phyloP scores from a whole-genome alignment of 2,888 invertebrate species.

The Melieria crassipennis region DNA sequence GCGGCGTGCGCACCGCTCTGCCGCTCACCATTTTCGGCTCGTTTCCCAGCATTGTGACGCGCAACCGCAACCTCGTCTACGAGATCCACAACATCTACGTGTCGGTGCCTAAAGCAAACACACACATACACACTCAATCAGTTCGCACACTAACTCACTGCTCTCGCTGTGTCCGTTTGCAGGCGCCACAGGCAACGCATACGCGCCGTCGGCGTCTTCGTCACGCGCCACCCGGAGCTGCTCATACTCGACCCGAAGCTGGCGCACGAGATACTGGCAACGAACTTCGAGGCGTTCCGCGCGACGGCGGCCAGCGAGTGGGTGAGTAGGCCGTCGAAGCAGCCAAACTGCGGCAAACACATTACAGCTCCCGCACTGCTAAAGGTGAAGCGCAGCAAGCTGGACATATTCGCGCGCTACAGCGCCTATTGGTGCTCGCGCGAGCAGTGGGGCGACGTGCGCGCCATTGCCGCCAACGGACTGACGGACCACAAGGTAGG shows the following conservation, averaged over 20 bases:
- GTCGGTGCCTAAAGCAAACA: slow-evolving; percentile 49
- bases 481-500: slow-evolving; percentile 56
- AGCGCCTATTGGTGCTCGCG: slow-evolving; percentile 67
- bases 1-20: slow-evolving; percentile 59
- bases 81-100: slow-evolving; percentile 63
- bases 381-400: slow-evolving; percentile 39
- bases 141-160: too few relatives aligned
- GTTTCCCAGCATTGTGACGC: slow-evolving; percentile 52
- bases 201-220: slow-evolving; percentile 64
- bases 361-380: not conserved
- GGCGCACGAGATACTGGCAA: slow-evolving; percentile 61
- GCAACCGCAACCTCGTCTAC: slow-evolving; percentile 54
- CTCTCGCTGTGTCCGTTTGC: too few relatives aligned
- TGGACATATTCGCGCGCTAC: slow-evolving; percentile 65
- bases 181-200: slow-evolving; percentile 48
- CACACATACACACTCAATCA: not conserved
- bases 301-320: slow-evolving; percentile 53
- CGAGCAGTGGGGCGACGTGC: slow-evolving; percentile 65
- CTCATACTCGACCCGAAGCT: slow-evolving; percentile 62
- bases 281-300: slow-evolving; percentile 60
- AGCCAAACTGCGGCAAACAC: too few relatives aligned
- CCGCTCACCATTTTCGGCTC: slow-evolving; percentile 62
- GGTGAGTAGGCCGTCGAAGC: slow-evolving; percentile 26
- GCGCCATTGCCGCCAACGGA: slow-evolving; percentile 66
- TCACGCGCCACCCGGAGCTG: slow-evolving; percentile 58